Evolutionary conservation across 2,113 vertebrate genomes (phyloP).

Genomic region (Notechis scutatus): DNA sequence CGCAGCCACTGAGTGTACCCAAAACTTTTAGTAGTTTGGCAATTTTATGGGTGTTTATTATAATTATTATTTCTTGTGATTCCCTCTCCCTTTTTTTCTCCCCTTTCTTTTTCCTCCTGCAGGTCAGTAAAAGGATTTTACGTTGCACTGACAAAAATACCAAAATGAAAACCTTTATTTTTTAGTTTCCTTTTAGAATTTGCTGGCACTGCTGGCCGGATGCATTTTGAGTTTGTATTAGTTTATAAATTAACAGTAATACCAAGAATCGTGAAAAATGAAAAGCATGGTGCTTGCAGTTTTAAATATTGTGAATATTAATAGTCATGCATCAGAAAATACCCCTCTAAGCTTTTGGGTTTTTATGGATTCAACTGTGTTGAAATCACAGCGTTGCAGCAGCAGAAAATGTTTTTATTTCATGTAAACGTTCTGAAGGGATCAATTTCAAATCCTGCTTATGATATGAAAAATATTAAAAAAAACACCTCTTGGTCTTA

Average conservation of each 20-base stretch:
- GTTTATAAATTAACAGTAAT: constrained; percentile 98
- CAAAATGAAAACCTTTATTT: constrained; percentile 90
- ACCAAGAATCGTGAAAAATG: constrained; percentile 87
- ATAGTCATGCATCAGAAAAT: constrained; percentile 87
- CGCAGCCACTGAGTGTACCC: constrained; percentile 62
- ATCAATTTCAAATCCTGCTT: constrained; percentile 99
- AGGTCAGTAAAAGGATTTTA: constrained; percentile 95
- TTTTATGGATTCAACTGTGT: constrained; percentile 99
- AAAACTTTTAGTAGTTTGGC: constrained; percentile 67
- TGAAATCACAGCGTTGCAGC: constrained; percentile 96
- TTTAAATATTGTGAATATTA: constrained; percentile 95
- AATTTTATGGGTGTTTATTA: constrained; percentile 67
- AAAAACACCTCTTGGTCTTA: constrained; percentile 89
- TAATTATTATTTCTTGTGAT: constrained; percentile 27
- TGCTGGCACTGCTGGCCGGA: constrained; percentile 99
- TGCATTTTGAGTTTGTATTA: constrained; percentile 95
- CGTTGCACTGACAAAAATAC: constrained; percentile 90
- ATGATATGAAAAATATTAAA: constrained; percentile 90
- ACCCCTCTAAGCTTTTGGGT: constrained; percentile 76
- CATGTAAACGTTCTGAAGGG: constrained; percentile 92
- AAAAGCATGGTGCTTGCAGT: constrained; percentile 99
- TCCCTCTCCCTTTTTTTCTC: not conserved
- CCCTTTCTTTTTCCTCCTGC: constrained; percentile 84
- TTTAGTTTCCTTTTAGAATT: constrained; percentile 88
- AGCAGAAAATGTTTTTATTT: constrained; percentile 90